Percentiles rank a stretch among this genome's conserved stretches.
phyloP scores from a whole-genome alignment of 2,888 invertebrate species.

The Ophonus ardosiacus region DNA sequence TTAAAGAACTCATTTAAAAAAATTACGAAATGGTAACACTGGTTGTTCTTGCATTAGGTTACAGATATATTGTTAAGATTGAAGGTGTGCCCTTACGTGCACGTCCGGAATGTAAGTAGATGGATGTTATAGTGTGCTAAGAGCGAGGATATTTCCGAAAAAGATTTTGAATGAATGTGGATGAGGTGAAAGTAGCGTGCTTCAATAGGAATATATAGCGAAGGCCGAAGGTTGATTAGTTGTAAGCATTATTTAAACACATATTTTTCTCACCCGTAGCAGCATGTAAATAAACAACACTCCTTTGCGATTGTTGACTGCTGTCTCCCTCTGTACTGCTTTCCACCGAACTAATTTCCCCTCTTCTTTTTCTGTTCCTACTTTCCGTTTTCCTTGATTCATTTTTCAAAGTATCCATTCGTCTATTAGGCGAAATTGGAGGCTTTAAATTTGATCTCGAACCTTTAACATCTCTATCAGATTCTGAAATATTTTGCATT shows the following conservation, averaged over 20 bases:
- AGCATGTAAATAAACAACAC: conserved; percentile 90
- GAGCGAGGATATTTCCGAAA: not conserved
- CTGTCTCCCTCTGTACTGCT: conserved; percentile 86
- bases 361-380: conserved; percentile 72
- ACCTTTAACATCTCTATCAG: conserved; percentile 70
- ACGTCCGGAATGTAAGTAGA: no score
- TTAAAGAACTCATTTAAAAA: no score
- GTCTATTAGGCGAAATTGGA: conserved; percentile 74
- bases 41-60: no score
- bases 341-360: conserved; percentile 79
- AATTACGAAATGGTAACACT: no score
- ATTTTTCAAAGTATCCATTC: conserved; percentile 70
- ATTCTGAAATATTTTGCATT: conserved; percentile 72
- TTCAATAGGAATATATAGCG: no score
- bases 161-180: no score
- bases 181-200: no score
- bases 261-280: conserved; percentile 81
- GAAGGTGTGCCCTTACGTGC: no score
- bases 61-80: no score
- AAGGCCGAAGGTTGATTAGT: no score
- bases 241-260: not conserved
- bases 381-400: conserved; percentile 62
- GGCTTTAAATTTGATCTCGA: conserved; percentile 72
- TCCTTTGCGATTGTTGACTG: conserved; percentile 89
- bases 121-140: not conserved